Evolutionary conservation across 1,140 invertebrate species (phyloP).

Genomic region (Heliconius eleuchia): DNA sequence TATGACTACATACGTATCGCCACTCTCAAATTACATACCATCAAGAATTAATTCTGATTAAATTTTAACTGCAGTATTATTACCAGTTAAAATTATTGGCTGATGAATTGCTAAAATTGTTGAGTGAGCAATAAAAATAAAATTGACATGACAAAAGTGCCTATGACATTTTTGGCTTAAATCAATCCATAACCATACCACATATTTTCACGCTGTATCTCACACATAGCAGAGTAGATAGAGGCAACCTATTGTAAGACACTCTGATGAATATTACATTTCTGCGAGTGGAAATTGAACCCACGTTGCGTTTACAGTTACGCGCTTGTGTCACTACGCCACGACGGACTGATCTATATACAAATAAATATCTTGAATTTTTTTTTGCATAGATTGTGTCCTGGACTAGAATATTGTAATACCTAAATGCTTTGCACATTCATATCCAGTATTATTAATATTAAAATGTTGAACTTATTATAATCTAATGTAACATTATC

Average conservation of each 20-base stretch:
- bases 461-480: background rate
- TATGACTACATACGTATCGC: conserved; percentile 40
- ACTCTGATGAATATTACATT: too few relatives aligned
- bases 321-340: too few relatives aligned
- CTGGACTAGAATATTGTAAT: too few relatives aligned
- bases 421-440: too few relatives aligned
- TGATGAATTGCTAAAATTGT: background rate
- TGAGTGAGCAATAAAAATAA: background rate
- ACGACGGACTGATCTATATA: too few relatives aligned
- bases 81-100: background rate
- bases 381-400: background rate
- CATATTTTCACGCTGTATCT: too few relatives aligned
- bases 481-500: background rate
- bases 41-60: conserved; percentile 35
- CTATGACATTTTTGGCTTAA: background rate
- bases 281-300: too few relatives aligned
- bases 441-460: background rate
- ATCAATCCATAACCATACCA: background rate
- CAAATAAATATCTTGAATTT: background rate
- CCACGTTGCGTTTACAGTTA: too few relatives aligned
- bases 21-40: conserved; percentile 34
- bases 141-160: too few relatives aligned
- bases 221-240: too few relatives aligned
- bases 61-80: conserved; percentile 9
- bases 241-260: too few relatives aligned